Evolutionary conservation across 2,113 vertebrate species (phyloP).

Genomic region (Pseudolaguvia tuberculata): DNA sequence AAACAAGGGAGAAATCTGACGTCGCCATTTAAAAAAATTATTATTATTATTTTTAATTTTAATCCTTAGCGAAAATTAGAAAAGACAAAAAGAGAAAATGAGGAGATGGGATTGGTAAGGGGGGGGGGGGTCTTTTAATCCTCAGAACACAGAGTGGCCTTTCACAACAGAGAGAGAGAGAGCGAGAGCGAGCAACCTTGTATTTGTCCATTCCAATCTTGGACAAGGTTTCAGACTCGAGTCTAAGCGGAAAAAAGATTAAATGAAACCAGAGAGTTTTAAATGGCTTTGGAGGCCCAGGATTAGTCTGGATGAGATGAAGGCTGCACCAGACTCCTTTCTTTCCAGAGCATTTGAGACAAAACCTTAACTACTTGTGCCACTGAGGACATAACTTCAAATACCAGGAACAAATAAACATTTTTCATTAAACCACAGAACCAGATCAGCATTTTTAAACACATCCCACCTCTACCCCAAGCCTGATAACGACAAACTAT

Average conservation of each 20-base stretch:
- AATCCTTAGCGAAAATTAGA: slow-evolving; percentile 67
- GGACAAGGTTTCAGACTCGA: slow-evolving; percentile 76
- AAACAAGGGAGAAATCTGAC: slow-evolving; percentile 29
- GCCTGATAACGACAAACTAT: too few relatives aligned
- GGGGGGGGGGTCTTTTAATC: slow-evolving; percentile 67
- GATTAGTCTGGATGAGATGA: slow-evolving; percentile 79
- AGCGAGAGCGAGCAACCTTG: slow-evolving; percentile 69
- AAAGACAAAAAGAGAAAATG: slow-evolving; percentile 45
- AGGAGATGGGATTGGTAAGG: slow-evolving; percentile 3
- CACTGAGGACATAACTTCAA: too few relatives aligned
- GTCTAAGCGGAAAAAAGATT: slow-evolving; percentile 90
- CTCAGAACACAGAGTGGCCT: slow-evolving; percentile 77
- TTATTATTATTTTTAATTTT: too few relatives aligned
- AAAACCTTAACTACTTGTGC: too few relatives aligned
- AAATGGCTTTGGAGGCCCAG: slow-evolving; percentile 84
- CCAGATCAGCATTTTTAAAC: too few relatives aligned
- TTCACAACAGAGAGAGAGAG: slow-evolving; percentile 64
- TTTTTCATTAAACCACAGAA: too few relatives aligned
- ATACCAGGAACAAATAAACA: too few relatives aligned
- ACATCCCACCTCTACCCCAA: neutral
- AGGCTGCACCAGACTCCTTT: slow-evolving; percentile 66
- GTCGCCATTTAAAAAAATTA: too few relatives aligned
- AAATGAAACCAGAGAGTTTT: slow-evolving; percentile 95
- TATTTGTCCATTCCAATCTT: slow-evolving; percentile 79
- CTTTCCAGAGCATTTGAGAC: too few relatives aligned